These are phyloP conservation scores for Notocelia uddmanniana DNA, from an alignment of 2,888 invertebrate species.

Conservation along the genomic window DNA sequence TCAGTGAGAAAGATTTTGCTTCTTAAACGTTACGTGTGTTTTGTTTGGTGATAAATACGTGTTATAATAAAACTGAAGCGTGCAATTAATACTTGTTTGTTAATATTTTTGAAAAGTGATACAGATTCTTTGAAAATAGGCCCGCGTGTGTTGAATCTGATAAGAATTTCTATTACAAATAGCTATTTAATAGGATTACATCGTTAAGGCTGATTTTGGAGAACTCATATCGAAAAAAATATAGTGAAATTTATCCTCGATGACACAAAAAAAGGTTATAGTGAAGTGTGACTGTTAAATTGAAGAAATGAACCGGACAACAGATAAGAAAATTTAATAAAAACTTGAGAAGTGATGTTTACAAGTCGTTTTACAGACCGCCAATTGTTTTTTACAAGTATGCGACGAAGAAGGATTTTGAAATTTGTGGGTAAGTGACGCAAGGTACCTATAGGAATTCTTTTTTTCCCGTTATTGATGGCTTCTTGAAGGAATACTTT, in stretches of 20 bases:
- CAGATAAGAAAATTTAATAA: not conserved
- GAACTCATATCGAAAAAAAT: not conserved
- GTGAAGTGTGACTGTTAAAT: not conserved
- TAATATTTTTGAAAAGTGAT: not conserved
- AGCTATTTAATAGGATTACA: not conserved
- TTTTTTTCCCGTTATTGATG: no score
- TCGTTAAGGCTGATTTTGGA: not conserved
- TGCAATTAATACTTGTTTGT: not conserved
- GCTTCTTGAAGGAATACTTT: no score
- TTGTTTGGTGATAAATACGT: not conserved
- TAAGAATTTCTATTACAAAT: not conserved
- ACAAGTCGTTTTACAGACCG: not conserved
- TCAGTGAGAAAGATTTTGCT: slow-evolving; percentile 4
- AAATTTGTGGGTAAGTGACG: slow-evolving; percentile 15
- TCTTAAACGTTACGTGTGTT: not conserved
- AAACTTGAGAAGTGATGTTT: slow-evolving; percentile 9
- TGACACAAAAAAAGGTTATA: not conserved
- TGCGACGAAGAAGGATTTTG: slow-evolving; percentile 26
- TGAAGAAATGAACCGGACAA: not conserved
- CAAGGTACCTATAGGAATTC: no score
- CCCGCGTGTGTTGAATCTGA: not conserved
- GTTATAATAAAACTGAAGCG: not conserved
- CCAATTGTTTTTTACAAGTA: slow-evolving; percentile 8
- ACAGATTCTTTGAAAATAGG: not conserved
- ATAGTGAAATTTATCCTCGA: not conserved